Percentiles rank a stretch among this genome's conserved stretches.
Evolutionary conservation across 2,888 invertebrate species (phyloP).

Genomic region (Phytoseiulus persimilis): DNA sequence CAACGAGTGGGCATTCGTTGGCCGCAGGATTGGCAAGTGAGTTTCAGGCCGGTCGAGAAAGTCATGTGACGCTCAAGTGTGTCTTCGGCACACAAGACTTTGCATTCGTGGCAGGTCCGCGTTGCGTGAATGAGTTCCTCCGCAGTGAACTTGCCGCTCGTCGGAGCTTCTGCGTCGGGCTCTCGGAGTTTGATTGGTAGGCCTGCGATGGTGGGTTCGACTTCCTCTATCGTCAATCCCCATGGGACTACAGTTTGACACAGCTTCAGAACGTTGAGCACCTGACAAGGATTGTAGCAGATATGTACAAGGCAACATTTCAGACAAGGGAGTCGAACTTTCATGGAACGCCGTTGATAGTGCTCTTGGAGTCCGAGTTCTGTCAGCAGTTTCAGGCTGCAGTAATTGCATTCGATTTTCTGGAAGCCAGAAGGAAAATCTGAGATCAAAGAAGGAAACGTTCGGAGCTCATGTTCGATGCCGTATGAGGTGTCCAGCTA

Average conservation of each 20-base stretch:
- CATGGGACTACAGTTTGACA: slow-evolving; percentile 18
- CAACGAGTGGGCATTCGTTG: slow-evolving; percentile 35
- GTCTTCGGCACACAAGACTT: slow-evolving; percentile 31
- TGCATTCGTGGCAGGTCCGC: slow-evolving; percentile 33
- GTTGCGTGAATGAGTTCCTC: slow-evolving; percentile 28
- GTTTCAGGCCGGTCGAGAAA: slow-evolving; percentile 30
- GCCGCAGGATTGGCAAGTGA: slow-evolving; percentile 19
- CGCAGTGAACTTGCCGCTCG: slow-evolving; percentile 34
- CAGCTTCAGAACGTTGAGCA: slow-evolving; percentile 10
- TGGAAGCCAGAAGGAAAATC: too few relatives aligned
- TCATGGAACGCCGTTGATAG: slow-evolving; percentile 18
- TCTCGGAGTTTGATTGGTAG: not conserved
- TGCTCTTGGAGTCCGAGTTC: slow-evolving; percentile 26
- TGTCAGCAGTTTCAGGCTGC: slow-evolving; percentile 17
- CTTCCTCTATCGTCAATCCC: slow-evolving; percentile 10
- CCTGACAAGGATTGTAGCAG: slow-evolving; percentile 34
- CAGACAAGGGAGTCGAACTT: slow-evolving; percentile 26
- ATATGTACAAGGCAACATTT: slow-evolving; percentile 21
- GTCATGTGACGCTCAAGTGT: slow-evolving; percentile 15
- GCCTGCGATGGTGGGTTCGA: slow-evolving; percentile 11
- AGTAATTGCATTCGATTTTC: slow-evolving; percentile 26
- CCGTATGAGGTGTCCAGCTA: too few relatives aligned
- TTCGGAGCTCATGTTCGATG: too few relatives aligned
- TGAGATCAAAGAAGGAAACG: too few relatives aligned
- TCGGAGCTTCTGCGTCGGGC: slow-evolving; percentile 12